A percentile compares a stretch with the other conserved stretches of the same genome.
These are phyloP conservation scores for Anas georgica DNA, from an alignment of 2,797 vertebrate species.

Conservation along the genomic window DNA sequence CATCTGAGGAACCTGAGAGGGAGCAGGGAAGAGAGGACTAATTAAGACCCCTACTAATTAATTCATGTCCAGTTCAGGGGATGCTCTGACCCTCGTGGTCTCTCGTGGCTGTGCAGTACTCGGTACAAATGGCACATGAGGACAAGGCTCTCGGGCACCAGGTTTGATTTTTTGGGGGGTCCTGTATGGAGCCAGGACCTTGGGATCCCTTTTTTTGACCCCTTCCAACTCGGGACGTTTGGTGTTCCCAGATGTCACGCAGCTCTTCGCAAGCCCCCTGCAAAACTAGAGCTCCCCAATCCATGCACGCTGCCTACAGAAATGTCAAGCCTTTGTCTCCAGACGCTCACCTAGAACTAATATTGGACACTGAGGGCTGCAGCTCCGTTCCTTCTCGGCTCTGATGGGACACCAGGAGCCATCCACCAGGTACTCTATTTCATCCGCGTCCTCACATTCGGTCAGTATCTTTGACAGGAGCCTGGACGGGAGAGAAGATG, in stretches of 20 bases:
- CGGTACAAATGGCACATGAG: neutral
- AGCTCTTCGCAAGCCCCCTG: neutral
- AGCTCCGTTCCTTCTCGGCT: slow-evolving; percentile 92
- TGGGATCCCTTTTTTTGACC: too few relatives aligned
- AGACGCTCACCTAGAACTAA: slow-evolving; percentile 88
- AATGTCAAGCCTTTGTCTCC: neutral
- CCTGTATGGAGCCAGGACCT: too few relatives aligned
- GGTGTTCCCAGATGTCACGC: too few relatives aligned
- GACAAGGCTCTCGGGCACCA: too few relatives aligned
- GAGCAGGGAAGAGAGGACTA: fast-evolving
- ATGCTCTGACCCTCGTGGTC: fast-evolving
- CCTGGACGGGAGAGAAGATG: slow-evolving; percentile 62
- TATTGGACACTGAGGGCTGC: slow-evolving; percentile 91
- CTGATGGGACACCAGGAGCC: slow-evolving; percentile 96
- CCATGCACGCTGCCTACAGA: neutral
- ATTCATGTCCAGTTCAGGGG: fast-evolving
- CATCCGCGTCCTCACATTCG: slow-evolving; percentile 93
- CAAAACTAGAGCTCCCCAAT: neutral
- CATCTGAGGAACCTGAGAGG: slow-evolving; percentile 85
- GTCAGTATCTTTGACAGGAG: slow-evolving; percentile 94
- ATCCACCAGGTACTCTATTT: slow-evolving; percentile 96
- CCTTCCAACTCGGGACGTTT: too few relatives aligned
- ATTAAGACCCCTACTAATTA: too few relatives aligned
- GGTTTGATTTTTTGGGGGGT: too few relatives aligned
- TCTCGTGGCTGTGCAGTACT: fast-evolving